These are phyloP conservation scores for Vanessa tameamea DNA, from an alignment of 1,140 invertebrate genomes.

Conservation along the genomic window DNA sequence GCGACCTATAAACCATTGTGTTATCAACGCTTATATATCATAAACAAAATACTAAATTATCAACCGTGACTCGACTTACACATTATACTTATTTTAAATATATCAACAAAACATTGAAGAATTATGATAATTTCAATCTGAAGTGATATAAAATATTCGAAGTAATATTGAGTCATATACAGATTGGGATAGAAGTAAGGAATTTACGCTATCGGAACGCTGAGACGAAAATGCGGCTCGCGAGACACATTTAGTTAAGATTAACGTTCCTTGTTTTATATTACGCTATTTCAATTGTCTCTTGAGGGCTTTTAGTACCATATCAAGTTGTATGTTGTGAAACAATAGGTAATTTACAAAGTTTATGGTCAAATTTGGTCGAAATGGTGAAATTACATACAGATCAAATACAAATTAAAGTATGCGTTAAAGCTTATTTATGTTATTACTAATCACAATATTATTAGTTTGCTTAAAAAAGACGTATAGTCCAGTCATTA, in stretches of 20 bases:
- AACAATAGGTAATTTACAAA: constrained; percentile 13
- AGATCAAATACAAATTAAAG: not conserved
- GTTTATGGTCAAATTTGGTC: not conserved
- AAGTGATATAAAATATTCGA: not conserved
- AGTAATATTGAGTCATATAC: constrained; percentile 1
- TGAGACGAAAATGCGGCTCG: constrained; percentile 28
- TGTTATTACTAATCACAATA: no score
- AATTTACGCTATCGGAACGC: constrained; percentile 18
- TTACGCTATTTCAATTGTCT: constrained; percentile 35
- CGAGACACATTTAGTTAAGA: constrained; percentile 39
- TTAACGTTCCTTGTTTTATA: constrained; percentile 38
- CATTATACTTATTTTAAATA: no score
- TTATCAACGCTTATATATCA: no score
- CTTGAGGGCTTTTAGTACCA: constrained; percentile 30
- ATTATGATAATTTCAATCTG: not conserved
- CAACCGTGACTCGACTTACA: no score
- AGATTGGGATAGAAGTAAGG: not conserved
- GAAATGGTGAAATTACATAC: not conserved
- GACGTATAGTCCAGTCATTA: no score
- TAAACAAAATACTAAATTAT: no score
- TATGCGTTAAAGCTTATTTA: no score
- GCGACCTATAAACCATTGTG: no score
- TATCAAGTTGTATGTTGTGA: constrained; percentile 22
- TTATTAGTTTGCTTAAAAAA: no score
- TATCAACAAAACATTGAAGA: no score